Conservation (phyloP, 2,113 vertebrate genomes). For the Paedocypris sp. region DNA sequence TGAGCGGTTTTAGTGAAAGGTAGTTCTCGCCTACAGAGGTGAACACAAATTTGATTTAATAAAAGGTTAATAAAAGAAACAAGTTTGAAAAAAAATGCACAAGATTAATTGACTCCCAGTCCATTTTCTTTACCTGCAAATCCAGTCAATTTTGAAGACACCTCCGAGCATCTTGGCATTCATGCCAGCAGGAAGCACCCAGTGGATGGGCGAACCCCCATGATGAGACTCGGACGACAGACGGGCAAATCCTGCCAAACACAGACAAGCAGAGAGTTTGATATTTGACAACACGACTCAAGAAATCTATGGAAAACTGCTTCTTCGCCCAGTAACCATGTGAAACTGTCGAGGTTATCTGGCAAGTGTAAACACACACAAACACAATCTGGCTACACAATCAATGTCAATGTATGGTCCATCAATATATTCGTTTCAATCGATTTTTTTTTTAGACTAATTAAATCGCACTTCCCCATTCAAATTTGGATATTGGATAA, state of each 20-base stretch:
- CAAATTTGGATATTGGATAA: no score
- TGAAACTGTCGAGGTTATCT: no score
- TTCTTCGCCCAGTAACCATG: no score
- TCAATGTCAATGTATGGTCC: no score
- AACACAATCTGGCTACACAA: no score
- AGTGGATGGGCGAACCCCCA: constrained; percentile 94
- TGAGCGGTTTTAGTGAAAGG: constrained; percentile 94
- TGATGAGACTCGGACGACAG: constrained; percentile 91
- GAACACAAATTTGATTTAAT: not conserved
- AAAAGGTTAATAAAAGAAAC: not conserved
- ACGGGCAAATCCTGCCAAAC: constrained; percentile 77
- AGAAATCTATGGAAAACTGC: no score
- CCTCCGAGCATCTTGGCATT: constrained; percentile 97
- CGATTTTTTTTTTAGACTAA: no score
- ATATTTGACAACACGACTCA: no score
- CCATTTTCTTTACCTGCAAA: constrained; percentile 87
- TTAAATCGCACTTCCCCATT: no score
- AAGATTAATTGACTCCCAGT: not conserved
- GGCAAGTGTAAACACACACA: no score
- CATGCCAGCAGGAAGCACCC: constrained; percentile 98
- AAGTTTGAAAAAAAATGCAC: not conserved
- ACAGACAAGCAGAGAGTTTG: constrained; percentile 21
- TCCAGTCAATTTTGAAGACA: constrained; percentile 98
- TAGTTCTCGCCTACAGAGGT: constrained; percentile 72
- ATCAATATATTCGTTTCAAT: no score